Conservation (phyloP, 1,140 invertebrate genomes). For the Phthorimaea operculella region DNA sequence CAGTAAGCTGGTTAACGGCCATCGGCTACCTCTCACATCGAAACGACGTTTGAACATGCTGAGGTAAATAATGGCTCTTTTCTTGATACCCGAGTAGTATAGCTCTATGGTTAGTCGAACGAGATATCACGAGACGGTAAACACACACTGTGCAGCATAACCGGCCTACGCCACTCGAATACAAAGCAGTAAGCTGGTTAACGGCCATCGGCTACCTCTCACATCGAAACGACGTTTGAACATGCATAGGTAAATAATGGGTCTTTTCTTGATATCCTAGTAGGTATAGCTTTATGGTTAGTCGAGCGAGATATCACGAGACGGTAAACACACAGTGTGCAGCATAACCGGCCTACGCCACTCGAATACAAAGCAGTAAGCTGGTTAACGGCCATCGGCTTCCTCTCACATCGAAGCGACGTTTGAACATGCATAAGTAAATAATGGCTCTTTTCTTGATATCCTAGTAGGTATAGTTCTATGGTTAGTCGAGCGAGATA, state of each 20-base stretch:
- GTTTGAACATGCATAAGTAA: too few relatives aligned
- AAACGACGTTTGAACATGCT: too few relatives aligned
- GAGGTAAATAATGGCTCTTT: too few relatives aligned
- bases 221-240: not conserved
- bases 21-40: not conserved
- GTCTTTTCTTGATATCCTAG: too few relatives aligned
- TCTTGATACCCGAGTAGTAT: too few relatives aligned
- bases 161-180: slow-evolving; percentile 12
- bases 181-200: slow-evolving; percentile 14
- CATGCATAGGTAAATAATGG: too few relatives aligned
- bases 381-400: not conserved
- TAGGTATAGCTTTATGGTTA: too few relatives aligned
- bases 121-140: slow-evolving; percentile 18
- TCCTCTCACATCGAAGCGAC: not conserved
- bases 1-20: not conserved
- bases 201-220: not conserved
- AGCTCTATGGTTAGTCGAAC: too few relatives aligned
- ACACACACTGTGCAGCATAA: slow-evolving; percentile 15
- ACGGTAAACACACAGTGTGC: slow-evolving; percentile 15
- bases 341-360: slow-evolving; percentile 14
- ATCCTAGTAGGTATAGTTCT: too few relatives aligned
- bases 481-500: slow-evolving; percentile 21
- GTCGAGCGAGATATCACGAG: too few relatives aligned
- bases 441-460: too few relatives aligned
- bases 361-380: slow-evolving; percentile 17